Percentiles rank a stretch among this genome's conserved stretches.
phyloP scores from a whole-genome alignment of 2,797 vertebrate genomes.

The Falco biarmicus region DNA sequence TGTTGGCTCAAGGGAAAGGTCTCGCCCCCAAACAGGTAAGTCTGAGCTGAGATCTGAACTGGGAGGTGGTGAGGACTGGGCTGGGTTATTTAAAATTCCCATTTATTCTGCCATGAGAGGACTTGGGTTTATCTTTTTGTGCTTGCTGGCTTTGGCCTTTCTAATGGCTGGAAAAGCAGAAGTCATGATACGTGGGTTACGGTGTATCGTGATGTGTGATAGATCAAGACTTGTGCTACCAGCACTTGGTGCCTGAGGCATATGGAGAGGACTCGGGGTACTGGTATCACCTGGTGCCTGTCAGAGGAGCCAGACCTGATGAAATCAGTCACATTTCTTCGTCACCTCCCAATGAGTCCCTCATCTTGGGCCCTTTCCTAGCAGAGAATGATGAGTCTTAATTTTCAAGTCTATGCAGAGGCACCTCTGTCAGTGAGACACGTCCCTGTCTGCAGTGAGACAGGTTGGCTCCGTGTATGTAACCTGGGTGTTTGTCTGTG shows the following conservation, averaged over 20 bases:
- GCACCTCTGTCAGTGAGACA: background rate
- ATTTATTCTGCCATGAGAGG: background rate
- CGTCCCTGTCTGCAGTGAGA: background rate
- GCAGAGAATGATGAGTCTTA: background rate
- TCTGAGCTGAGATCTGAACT: background rate
- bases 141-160: background rate
- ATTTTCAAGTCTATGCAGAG: background rate
- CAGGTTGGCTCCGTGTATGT: background rate
- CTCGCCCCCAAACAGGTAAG: slow-evolving; percentile 14
- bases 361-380: background rate
- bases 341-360: background rate
- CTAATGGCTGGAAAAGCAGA: background rate
- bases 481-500: background rate
- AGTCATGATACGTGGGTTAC: background rate
- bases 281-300: background rate
- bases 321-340: background rate
- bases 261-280: background rate
- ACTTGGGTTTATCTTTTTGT: background rate
- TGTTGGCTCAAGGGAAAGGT: background rate
- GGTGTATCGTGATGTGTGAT: background rate
- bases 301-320: background rate
- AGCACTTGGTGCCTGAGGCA: background rate
- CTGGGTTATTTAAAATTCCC: background rate
- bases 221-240: background rate
- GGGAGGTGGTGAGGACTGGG: background rate